Evolutionary conservation across 2,888 invertebrate genomes (phyloP).

Genomic region (Luperina nickerlii): DNA sequence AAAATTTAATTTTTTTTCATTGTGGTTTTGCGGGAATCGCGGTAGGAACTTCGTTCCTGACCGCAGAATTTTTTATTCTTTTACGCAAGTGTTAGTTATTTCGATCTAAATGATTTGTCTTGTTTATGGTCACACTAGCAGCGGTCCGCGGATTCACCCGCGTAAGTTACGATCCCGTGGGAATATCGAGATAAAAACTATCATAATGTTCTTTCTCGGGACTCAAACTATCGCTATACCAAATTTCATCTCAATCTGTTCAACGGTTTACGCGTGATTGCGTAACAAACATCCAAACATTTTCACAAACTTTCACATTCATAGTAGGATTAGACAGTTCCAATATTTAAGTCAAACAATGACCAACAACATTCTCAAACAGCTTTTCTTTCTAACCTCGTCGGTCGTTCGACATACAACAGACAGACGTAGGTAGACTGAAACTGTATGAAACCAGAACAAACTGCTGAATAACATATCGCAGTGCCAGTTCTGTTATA

Average conservation of each 20-base stretch:
- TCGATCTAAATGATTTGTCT: background rate
- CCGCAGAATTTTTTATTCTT: background rate
- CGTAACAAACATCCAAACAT: no score
- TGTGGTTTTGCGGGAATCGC: no score
- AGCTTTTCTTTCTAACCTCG: constrained; percentile 26
- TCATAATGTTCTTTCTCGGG: no score
- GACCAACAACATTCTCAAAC: constrained; percentile 7
- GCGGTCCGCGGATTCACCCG: no score
- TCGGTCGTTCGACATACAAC: constrained; percentile 9
- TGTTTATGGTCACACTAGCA: background rate
- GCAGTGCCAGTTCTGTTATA: constrained; percentile 32
- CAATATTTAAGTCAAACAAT: constrained; percentile 9
- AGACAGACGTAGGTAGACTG: constrained; percentile 4
- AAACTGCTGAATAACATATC: constrained; percentile 52
- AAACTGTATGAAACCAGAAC: constrained; percentile 48
- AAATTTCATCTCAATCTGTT: no score
- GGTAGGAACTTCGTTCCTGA: no score
- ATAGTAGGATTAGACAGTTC: background rate
- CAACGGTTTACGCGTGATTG: no score
- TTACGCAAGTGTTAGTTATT: background rate
- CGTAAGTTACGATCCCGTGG: no score
- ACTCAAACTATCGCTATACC: no score
- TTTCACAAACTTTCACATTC: no score
- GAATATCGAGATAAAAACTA: no score
- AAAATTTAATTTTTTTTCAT: no score